A percentile compares a stretch with the other conserved stretches of the same genome.
Evolutionary conservation across 2,113 vertebrate genomes (phyloP).

Genomic region (Okapia johnstoni): DNA sequence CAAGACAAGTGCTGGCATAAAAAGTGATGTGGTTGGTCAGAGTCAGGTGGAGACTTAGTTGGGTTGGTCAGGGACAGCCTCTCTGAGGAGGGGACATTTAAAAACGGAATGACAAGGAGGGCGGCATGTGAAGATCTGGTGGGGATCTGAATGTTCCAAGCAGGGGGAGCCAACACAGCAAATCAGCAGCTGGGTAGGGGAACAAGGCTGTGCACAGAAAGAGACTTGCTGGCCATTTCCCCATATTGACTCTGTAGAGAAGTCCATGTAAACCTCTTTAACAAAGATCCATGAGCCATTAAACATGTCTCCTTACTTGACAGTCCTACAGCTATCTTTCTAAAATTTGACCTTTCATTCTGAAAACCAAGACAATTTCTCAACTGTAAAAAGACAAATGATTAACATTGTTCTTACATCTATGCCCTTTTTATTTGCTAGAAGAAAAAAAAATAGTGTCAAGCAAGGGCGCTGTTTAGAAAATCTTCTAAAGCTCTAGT

Average conservation of each 20-base stretch:
- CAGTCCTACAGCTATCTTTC: not conserved
- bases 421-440: not conserved
- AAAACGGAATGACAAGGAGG: not conserved
- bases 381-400: not conserved
- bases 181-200: not conserved
- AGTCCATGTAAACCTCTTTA: not conserved
- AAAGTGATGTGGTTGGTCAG: not conserved
- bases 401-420: not conserved
- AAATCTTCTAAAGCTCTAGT: not conserved
- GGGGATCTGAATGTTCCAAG: not conserved
- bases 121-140: not conserved
- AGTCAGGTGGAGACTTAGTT: not conserved
- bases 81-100: not conserved
- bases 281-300: not conserved
- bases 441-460: not conserved
- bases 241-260: not conserved
- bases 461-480: not conserved
- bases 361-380: constrained; percentile 4
- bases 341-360: not conserved
- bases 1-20: not conserved
- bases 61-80: not conserved
- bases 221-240: not conserved
- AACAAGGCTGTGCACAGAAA: not conserved
- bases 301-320: not conserved
- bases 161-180: not conserved